Evolutionary conservation across 2,113 vertebrate species (phyloP), one percentile per base, ranked within the genome.

Genomic region (Psephotus haematonotus): DNA sequence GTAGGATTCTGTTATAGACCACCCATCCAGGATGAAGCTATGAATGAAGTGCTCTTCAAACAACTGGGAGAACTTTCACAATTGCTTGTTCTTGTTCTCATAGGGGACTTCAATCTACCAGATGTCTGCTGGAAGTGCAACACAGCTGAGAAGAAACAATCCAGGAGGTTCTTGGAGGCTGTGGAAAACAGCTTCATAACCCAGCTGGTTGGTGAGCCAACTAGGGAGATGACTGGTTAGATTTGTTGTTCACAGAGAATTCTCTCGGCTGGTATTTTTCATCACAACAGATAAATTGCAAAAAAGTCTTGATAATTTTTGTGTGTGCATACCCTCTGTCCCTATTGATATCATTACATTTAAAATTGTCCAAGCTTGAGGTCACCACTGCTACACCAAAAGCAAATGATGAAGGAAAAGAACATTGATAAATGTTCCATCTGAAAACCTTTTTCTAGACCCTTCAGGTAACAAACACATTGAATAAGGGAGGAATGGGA

Each of bases 331-430:
- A 80, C 31, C 13, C 7, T 64, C 62, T 25, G 2, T 4, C 10
- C 3, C 5, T 13, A 22, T 1, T 0, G 0, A 52, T 37, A 24
- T 3, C 3, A 39, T 24, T 55, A 8, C 25, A 25, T 63, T 72
- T 43, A 27, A 72, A 64, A 33, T 24, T 85, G 93, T 72, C 11
- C n/a, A 63, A 43, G 41, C 5, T 2, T 39, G n/a, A 81, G 12
- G 39, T 89, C 50, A 52, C 17, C 1, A 6, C 19, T 37, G 10
- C 20, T 68, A 37, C 39, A 70, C 4, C 25, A 72, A 86, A 92
- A 64, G 12, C 7, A 72, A 84, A 53, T 11, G 10, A 44, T 24
- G 17, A 74, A 69, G 25, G 22, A 24, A 78, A 60, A 68, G 82
- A 82, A 1, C 3, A 22, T 0, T 84, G 52, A 28, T 18, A 69